Conservation (phyloP, 2,113 vertebrate species). For the Haplochromis vanheusdeni region DNA sequence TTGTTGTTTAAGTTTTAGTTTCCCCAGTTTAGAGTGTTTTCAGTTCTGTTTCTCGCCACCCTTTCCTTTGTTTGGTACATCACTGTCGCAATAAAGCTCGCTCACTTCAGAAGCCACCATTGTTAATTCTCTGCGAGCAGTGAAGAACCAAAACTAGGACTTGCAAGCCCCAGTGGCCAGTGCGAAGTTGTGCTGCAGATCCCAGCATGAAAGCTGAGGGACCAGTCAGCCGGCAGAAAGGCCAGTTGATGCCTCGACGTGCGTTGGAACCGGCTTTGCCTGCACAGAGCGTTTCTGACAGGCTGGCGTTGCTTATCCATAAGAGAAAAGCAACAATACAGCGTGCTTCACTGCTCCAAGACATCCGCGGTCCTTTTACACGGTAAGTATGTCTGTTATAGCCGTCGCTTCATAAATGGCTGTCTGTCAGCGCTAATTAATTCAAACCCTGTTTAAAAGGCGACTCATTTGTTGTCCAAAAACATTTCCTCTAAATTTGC, state of each 20-base stretch:
- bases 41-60: not conserved
- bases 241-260: not conserved
- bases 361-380: not conserved
- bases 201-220: not conserved
- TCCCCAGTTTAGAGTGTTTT: not conserved
- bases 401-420: not conserved
- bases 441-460: not conserved
- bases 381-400: not conserved
- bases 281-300: not conserved
- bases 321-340: not conserved
- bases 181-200: not conserved
- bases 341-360: not conserved
- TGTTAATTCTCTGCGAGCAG: not conserved
- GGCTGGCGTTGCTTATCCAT: not conserved
- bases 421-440: not conserved
- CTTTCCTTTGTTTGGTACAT: not conserved
- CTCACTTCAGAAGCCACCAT: not conserved
- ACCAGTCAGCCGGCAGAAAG: not conserved
- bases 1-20: not conserved
- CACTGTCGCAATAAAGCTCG: rapidly evolving
- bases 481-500: not conserved
- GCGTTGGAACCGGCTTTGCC: not conserved
- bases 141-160: not conserved
- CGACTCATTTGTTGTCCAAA: not conserved
- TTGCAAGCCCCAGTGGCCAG: not conserved